Conservation (phyloP, 53 echinoderm and acorn worm species). For the Temnopleurus reevesii region DNA sequence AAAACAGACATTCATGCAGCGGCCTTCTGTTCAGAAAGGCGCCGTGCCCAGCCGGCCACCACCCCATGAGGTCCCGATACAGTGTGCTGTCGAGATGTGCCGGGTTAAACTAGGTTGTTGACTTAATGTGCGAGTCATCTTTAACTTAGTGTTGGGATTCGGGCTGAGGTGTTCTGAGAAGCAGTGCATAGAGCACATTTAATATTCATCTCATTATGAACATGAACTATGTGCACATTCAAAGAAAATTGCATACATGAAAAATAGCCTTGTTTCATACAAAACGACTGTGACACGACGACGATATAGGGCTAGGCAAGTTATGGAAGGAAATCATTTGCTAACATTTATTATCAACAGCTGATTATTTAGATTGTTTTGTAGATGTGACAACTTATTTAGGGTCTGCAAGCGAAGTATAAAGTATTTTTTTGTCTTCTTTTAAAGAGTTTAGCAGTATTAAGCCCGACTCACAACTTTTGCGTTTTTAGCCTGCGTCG, state of each 20-base stretch:
- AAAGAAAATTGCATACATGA: neutral
- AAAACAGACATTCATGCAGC: neutral
- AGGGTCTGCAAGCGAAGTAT: neutral
- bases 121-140: neutral
- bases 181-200: neutral
- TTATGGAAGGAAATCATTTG: neutral
- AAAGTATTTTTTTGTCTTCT: too few relatives aligned
- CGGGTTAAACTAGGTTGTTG: conserved; percentile 47
- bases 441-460: too few relatives aligned
- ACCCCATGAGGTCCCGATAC: conserved; percentile 12
- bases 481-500: too few relatives aligned
- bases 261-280: neutral
- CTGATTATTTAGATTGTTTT: neutral
- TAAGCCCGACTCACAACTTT: too few relatives aligned
- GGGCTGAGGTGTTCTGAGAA: neutral
- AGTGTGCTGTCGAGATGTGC: neutral
- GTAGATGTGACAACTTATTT: too few relatives aligned
- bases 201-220: neutral
- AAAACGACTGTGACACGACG: too few relatives aligned
- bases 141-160: neutral
- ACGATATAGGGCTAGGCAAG: too few relatives aligned
- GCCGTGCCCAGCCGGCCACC: conserved; percentile 39
- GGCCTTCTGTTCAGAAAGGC: neutral
- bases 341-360: neutral
- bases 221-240: neutral